Percentiles rank a stretch among this genome's conserved stretches.
These are phyloP conservation scores for Torymus tubicola DNA, from an alignment of 2,888 invertebrate species.

Conservation along the genomic window DNA sequence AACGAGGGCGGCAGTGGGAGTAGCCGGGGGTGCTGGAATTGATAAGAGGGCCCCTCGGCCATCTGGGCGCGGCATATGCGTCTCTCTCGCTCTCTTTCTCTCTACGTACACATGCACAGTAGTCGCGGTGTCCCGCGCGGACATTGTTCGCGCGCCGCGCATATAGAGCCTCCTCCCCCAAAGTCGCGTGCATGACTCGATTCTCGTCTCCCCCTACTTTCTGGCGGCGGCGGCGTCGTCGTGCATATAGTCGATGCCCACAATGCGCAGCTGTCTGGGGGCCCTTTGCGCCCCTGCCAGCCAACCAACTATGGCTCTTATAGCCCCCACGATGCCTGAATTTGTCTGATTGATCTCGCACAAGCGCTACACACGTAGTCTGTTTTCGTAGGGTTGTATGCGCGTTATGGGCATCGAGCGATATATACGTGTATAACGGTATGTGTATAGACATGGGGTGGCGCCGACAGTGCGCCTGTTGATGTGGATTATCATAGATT, in stretches of 20 bases:
- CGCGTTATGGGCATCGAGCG: too few relatives aligned
- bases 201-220: too few relatives aligned
- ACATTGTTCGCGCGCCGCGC: conserved; percentile 19
- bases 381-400: too few relatives aligned
- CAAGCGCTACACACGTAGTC: too few relatives aligned
- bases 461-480: too few relatives aligned
- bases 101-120: neutral
- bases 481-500: too few relatives aligned
- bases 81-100: conserved; percentile 10
- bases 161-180: too few relatives aligned
- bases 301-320: too few relatives aligned
- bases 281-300: neutral
- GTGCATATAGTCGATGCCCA: neutral
- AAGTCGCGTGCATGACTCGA: too few relatives aligned
- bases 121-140: neutral
- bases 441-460: too few relatives aligned
- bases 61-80: conserved; percentile 71
- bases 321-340: neutral
- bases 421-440: too few relatives aligned
- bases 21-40: conserved; percentile 54
- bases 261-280: neutral
- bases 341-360: conserved; percentile 20
- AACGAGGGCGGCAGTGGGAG: conserved; percentile 48
- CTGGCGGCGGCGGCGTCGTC: too few relatives aligned
- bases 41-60: conserved; percentile 65